phyloP scores from a whole-genome alignment of 2,797 vertebrate genomes.

The Ctenopoma multispine region DNA sequence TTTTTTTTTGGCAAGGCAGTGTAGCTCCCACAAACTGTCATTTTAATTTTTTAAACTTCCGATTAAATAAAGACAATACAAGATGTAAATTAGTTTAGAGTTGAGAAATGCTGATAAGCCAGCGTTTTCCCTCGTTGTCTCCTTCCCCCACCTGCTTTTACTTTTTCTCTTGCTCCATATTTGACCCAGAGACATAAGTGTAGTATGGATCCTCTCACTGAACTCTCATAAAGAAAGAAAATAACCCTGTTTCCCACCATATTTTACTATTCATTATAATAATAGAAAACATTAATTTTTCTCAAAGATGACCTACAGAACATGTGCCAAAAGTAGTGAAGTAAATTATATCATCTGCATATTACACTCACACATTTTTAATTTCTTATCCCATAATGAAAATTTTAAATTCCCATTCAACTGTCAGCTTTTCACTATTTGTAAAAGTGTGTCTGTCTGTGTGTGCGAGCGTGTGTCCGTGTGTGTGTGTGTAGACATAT shows the following conservation, averaged over 20 bases:
- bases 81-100: too few species aligned
- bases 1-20: too few species aligned
- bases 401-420: background rate
- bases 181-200: background rate
- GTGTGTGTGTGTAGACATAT: background rate
- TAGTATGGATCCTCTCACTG: background rate
- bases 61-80: too few species aligned
- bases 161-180: background rate
- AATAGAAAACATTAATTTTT: background rate
- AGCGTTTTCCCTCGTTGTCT: too few species aligned
- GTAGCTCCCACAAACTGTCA: too few species aligned
- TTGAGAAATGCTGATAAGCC: background rate
- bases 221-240: background rate
- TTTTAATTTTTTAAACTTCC: too few species aligned
- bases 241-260: background rate
- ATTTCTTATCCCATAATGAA: background rate
- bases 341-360: background rate
- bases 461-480: background rate
- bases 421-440: background rate
- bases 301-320: background rate
- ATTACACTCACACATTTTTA: background rate
- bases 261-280: background rate
- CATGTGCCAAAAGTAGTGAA: background rate
- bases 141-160: too few species aligned
- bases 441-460: too few species aligned